phyloP scores from a whole-genome alignment of 1,140 invertebrate genomes.

The Pogonomyrmex barbatus region DNA sequence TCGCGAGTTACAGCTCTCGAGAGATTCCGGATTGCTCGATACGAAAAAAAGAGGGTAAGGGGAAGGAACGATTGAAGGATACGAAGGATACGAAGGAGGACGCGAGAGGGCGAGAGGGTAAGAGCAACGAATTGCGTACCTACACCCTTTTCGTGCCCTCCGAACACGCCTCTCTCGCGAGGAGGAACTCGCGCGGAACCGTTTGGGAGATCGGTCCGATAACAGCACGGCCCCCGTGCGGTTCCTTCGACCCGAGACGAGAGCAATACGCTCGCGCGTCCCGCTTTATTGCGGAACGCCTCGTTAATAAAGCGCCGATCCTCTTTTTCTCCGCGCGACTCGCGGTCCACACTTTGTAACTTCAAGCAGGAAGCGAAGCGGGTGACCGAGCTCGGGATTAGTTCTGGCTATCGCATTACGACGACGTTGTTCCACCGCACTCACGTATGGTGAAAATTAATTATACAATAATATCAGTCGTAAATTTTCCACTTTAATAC shows the following conservation, averaged over 20 bases:
- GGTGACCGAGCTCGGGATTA: constrained; percentile 67
- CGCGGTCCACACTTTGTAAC: constrained; percentile 51
- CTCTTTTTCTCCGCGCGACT: constrained; percentile 53
- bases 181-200: constrained; percentile 66
- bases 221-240: constrained; percentile 70
- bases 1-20: neutral
- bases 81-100: constrained; percentile 18
- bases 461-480: neutral
- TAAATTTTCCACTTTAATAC: neutral
- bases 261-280: constrained; percentile 70
- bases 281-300: constrained; percentile 74
- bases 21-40: constrained; percentile 23
- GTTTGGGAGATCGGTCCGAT: constrained; percentile 74
- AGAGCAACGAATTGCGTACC: constrained; percentile 48
- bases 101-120: constrained; percentile 43
- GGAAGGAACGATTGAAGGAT: neutral
- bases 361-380: constrained; percentile 67
- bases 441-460: constrained; percentile 15
- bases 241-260: constrained; percentile 68
- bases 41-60: constrained; percentile 42
- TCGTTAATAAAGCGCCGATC: constrained; percentile 76
- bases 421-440: constrained; percentile 43
- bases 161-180: constrained; percentile 62
- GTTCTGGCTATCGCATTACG: constrained; percentile 52
- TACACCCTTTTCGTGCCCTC: constrained; percentile 60